Percentiles rank a stretch among this genome's conserved stretches.
phyloP scores from a whole-genome alignment of 1,140 invertebrate genomes.

The Lutraria rhynchaena region DNA sequence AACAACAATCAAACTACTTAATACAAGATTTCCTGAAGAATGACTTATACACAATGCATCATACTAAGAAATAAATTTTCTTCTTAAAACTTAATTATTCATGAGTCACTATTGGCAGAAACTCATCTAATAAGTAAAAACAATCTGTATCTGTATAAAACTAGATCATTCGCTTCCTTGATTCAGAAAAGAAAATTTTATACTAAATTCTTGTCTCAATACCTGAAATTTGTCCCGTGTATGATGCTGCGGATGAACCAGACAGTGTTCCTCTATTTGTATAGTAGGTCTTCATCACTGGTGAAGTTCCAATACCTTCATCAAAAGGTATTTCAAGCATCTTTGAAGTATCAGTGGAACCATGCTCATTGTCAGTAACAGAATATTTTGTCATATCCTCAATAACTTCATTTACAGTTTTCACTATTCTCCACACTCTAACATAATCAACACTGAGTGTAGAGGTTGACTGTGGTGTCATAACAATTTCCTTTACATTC shows the following conservation, averaged over 20 bases:
- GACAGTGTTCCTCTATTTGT: slow-evolving; percentile 1
- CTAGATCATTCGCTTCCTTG: no score
- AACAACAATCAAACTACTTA: background rate
- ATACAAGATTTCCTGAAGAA: background rate
- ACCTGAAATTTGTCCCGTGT: slow-evolving; percentile 12
- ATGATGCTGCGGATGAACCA: background rate
- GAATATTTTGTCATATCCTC: slow-evolving; percentile 34
- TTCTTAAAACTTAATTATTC: no score
- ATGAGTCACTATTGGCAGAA: no score
- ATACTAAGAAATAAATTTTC: no score
- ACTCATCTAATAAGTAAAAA: no score
- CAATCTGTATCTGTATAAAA: no score
- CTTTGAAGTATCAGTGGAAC: background rate
- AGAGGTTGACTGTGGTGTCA: background rate
- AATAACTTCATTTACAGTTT: slow-evolving; percentile 16
- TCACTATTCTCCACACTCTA: slow-evolving; percentile 20
- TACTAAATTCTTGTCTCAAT: no score
- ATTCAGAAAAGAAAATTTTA: no score
- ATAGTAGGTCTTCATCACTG: background rate
- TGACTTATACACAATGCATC: background rate
- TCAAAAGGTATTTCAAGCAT: slow-evolving; percentile 26
- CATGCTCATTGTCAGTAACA: no score
- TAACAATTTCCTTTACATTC: slow-evolving; percentile 1
- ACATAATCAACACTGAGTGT: slow-evolving; percentile 25
- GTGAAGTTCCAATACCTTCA: slow-evolving; percentile 30